Base-by-base conservation (phyloP, 1,140 invertebrate species). In the Cyclargus thomasi region DNA sequence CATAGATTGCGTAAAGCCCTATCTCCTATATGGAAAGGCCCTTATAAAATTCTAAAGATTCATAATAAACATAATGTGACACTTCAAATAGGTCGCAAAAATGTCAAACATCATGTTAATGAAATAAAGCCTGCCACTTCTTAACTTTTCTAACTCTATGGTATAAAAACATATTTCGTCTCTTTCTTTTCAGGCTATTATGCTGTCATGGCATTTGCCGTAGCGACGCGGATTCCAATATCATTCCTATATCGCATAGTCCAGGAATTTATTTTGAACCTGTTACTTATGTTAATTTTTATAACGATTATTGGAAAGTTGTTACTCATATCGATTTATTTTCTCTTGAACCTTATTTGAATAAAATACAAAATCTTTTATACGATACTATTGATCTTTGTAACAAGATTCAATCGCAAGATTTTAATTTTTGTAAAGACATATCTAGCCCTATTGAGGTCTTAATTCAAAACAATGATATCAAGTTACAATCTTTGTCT, bases 211-310 rank as follows among this genome's bases (percentile, higher is more conserved):
- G 29, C 29, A 7, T 29, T 29, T 29, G 29, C 29, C 29, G 29
- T 7, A 29, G 29, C 29, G 29, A 29, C 29, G 29, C 29, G 29
- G 29, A 29, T 1, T 29, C 29, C 5, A 29, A 29, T 29, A 47
- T 67, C 17, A 53, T 39, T 59, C 71, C 65, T 17, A 73, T 75
- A 35, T n/a, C 29, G 0, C 68, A 75, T 18, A 73, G 71, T 66
- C 71, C 75, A 0, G 76, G 76, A 14, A 65, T 75, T 1, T 77
- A 75, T 22, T 77, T 70, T 47, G 74, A 77, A 0, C 71, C 71
- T 1, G 64, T 55, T 14, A 36, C 39, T 20, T n/a, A 55, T 63
- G 62, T 70, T 62, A 11, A 67, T 57, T 73, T 73, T 67, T 75
- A 73, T 62, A 72, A 69, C 35, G 71, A 75, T 17, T 70, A 73